Evolutionary conservation across 1,140 invertebrate genomes (phyloP).

Genomic region (Lethocerus indicus): DNA sequence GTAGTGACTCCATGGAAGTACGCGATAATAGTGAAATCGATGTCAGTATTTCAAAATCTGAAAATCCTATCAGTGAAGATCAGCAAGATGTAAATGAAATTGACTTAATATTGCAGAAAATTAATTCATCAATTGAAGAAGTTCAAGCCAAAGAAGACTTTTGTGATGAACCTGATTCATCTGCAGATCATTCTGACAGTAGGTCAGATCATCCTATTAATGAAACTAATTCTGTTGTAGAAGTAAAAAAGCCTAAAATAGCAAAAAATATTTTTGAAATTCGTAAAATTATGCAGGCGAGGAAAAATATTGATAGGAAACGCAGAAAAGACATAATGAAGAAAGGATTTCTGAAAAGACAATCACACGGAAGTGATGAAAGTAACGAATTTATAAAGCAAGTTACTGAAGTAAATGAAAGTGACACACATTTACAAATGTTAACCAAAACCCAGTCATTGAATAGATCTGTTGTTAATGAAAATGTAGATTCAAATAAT

Average conservation of each 20-base stretch:
- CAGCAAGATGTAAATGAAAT: constrained; percentile 1
- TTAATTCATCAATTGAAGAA: constrained; percentile 10
- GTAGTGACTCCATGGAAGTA: neutral
- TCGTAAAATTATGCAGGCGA: constrained; percentile 16
- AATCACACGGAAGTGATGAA: neutral
- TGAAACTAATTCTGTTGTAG: neutral
- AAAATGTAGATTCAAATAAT: too few species aligned
- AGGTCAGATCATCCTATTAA: neutral
- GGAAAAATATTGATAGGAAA: constrained; percentile 5
- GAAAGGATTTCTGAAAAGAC: neutral
- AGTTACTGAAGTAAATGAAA: too few species aligned
- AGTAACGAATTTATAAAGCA: neutral
- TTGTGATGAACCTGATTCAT: neutral
- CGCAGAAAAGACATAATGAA: neutral
- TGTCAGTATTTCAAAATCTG: neutral
- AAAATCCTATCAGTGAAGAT: neutral
- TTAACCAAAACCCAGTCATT: too few species aligned
- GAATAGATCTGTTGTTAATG: too few species aligned
- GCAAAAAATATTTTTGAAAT: constrained; percentile 18
- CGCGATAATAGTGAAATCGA: constrained; percentile 1
- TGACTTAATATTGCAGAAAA: constrained; percentile 5
- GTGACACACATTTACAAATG: too few species aligned
- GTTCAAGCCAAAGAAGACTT: neutral
- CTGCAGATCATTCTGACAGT: neutral
- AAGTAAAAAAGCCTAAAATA: constrained; percentile 19